These are phyloP conservation scores for Catostylus mosaicus DNA, from an alignment of 30 jellyfish, hydroid and myxozoan genomes.

Conservation along the genomic window DNA sequence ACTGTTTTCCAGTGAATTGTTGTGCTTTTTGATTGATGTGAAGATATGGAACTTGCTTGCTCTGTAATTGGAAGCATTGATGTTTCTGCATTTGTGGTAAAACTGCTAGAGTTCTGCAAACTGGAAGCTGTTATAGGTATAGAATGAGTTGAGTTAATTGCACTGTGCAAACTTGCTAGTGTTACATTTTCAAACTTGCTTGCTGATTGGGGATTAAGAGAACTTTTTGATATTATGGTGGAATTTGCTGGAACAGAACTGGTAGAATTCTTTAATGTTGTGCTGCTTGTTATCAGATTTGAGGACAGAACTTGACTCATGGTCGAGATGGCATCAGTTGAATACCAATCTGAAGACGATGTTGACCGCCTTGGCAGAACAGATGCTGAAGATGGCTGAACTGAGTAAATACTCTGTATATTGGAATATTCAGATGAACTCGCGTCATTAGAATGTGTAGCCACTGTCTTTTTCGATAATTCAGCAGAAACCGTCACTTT, in stretches of 20 bases:
- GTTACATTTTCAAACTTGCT: neutral
- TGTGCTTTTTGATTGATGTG: neutral
- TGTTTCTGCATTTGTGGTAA: neutral
- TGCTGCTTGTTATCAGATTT: neutral
- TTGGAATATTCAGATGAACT: neutral
- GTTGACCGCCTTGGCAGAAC: too few species aligned
- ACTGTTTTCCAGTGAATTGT: slow-evolving; percentile 30
- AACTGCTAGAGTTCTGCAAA: neutral
- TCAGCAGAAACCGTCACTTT: neutral
- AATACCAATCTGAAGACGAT: too few species aligned
- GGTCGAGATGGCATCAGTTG: neutral
- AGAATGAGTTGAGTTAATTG: neutral
- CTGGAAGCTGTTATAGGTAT: neutral
- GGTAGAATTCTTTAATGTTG: neutral
- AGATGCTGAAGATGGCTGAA: neutral
- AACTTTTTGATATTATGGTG: neutral
- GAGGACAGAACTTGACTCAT: neutral
- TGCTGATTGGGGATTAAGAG: too few species aligned
- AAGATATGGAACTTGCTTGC: neutral
- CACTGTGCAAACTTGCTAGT: neutral
- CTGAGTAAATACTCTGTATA: neutral
- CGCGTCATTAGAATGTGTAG: neutral
- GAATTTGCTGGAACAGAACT: neutral
- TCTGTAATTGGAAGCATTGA: slow-evolving; percentile 7
- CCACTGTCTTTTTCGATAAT: neutral